These are phyloP conservation scores for Acanthurus leucopareius DNA, from an alignment of 2,797 vertebrate genomes.

Conservation along the genomic window DNA sequence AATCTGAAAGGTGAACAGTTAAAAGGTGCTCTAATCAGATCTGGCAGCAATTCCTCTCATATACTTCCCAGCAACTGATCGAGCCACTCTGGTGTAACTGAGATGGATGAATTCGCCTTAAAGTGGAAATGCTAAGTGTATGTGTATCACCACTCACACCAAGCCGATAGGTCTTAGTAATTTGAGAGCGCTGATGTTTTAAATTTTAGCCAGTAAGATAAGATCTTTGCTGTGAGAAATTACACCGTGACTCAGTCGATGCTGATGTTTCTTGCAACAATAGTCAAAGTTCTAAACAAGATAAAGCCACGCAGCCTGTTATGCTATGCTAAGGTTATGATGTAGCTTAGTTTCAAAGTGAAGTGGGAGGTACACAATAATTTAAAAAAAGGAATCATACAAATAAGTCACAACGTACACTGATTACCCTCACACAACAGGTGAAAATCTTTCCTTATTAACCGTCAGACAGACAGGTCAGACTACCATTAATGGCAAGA, in stretches of 20 bases:
- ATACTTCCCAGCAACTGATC: conserved; percentile 13
- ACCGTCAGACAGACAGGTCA: background rate
- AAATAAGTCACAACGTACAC: too few relatives aligned
- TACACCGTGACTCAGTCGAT: conserved; percentile 6
- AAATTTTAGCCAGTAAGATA: conserved; percentile 29
- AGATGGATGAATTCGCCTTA: conserved; percentile 1
- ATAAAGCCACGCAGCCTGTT: background rate
- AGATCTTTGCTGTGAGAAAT: conserved; percentile 12
- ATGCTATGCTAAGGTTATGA: background rate
- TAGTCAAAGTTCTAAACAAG: conserved; percentile 11
- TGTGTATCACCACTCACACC: conserved; percentile 26
- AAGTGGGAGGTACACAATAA: background rate
- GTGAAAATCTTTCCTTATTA: background rate
- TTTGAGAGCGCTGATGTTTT: conserved; percentile 25
- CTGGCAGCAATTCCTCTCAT: conserved; percentile 27
- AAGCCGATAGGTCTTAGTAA: conserved; percentile 36
- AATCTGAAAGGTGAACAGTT: conserved; percentile 62
- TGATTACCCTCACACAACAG: too few relatives aligned
- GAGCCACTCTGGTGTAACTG: background rate
- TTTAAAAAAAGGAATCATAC: background rate
- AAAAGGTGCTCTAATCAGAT: conserved; percentile 65
- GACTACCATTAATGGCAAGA: background rate
- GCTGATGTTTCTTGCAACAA: conserved; percentile 6
- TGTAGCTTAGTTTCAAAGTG: background rate
- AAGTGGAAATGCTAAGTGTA: conserved; percentile 16